phyloP scores from a whole-genome alignment of 2,797 vertebrate genomes.

The Nasua narica region DNA sequence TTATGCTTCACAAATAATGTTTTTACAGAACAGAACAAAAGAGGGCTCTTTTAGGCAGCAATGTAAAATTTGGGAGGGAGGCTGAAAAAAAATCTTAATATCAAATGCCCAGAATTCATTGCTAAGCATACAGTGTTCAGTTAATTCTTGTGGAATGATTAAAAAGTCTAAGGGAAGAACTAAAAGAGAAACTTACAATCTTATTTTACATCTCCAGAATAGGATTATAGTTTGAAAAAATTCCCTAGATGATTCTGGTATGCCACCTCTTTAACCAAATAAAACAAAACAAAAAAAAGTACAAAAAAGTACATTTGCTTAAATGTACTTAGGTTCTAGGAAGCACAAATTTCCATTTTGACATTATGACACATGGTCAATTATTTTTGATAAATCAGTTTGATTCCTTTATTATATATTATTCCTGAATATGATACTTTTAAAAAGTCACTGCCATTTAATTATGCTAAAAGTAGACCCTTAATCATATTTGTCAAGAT shows the following conservation, averaged over 20 bases:
- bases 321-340: not conserved
- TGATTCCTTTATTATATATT: not conserved
- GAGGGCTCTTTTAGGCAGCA: conserved; percentile 10
- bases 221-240: not conserved
- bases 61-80: not conserved
- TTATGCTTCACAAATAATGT: not conserved
- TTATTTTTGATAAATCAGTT: conserved; percentile 38
- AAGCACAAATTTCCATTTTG: conserved; percentile 37
- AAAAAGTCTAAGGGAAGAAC: not conserved
- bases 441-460: conserved; percentile 19
- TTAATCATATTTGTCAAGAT: conserved; percentile 28
- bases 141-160: conserved; percentile 8
- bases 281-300: not conserved
- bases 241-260: not conserved
- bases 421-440: not conserved
- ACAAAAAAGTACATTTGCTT: not conserved
- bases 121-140: not conserved
- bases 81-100: not conserved
- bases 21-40: not conserved
- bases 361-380: not conserved
- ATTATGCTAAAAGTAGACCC: conserved; percentile 39
- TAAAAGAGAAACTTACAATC: conserved; percentile 20
- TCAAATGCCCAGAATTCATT: not conserved
- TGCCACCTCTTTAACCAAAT: not conserved
- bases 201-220: conserved; percentile 10